Evolutionary conservation across 2,888 invertebrate genomes (phyloP), one percentile per base, ranked within the genome.

Genomic region (Euzetes globulus): DNA sequence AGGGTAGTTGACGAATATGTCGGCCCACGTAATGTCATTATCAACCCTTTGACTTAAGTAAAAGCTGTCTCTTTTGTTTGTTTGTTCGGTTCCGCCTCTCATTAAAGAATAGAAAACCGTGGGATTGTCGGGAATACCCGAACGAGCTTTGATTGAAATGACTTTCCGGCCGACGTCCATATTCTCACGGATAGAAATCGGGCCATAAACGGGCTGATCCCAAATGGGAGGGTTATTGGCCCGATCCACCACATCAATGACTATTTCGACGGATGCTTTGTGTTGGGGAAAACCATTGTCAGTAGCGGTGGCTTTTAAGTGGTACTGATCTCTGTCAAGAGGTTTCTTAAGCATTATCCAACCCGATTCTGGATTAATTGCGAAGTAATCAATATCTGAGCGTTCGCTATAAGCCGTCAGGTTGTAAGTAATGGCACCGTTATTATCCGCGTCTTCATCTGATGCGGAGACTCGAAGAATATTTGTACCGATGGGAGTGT

Each of bases 91-190:
- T 47, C 94, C 94, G 78, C 94, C 94, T 78, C 93, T 93, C 91
- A 95, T 95, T 82, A 95, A 85, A 77, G 91, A 91, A 85, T 95
- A 95, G 87, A 92, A 95, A 80, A 95, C 94, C 80, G 93, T 93
- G 76, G 94, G 94, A 85, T 94, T 95, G 85, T 92, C 92, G 83
- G 94, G 93, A 84, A 95, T 95, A 79, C 94, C 94, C 83, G 94
- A 94, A 87, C 94, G 94, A 90, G 95, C 95, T 91, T 94, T 94
- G 86, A 94, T 91, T 87, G 94, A 93, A 86, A 94, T 91, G 88
- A 95, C 93, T 89, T 91, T 93, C 87, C 92, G 92, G 87, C 94
- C 95, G 85, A 94, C 93, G 87, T 94, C 91, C 88, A 92, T 90
- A 88, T 94, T 94, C 88, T 95, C 94, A 89, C 92, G 91, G 87